These are phyloP conservation scores for Oenanthe melanoleuca DNA, from an alignment of 2,113 vertebrate genomes.

Conservation along the genomic window DNA sequence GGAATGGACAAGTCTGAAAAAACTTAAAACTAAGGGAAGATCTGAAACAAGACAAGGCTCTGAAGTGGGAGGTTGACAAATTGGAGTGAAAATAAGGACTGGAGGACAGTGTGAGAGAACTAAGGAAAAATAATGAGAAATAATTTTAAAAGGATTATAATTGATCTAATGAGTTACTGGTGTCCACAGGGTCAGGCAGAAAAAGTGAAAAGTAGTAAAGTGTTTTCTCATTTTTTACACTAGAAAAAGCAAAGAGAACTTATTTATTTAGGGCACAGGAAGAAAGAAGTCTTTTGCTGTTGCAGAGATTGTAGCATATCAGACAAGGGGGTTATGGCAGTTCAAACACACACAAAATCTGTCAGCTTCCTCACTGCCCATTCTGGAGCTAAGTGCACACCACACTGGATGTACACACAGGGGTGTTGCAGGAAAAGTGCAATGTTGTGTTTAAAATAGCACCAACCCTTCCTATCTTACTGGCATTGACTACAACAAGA, in stretches of 20 bases:
- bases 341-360: neutral
- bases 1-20: neutral
- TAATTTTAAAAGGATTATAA: neutral
- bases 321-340: neutral
- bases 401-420: neutral
- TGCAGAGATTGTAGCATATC: neutral
- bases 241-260: neutral
- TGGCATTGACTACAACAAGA: neutral
- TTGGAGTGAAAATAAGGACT: neutral
- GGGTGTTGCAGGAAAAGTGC: constrained; percentile 32
- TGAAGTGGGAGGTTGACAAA: neutral
- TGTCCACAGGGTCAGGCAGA: neutral
- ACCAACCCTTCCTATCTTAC: neutral
- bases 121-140: neutral
- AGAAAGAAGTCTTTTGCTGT: neutral
- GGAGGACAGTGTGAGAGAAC: neutral
- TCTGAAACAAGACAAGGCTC: neutral
- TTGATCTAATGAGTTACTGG: neutral
- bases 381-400: neutral
- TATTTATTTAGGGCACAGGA: neutral
- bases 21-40: neutral
- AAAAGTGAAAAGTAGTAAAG: neutral
- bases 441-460: constrained; percentile 32
- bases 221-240: neutral
- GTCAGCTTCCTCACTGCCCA: neutral